Evolutionary conservation across 1,140 invertebrate species (phyloP).

Genomic region (Eupristina koningsbergeri): DNA sequence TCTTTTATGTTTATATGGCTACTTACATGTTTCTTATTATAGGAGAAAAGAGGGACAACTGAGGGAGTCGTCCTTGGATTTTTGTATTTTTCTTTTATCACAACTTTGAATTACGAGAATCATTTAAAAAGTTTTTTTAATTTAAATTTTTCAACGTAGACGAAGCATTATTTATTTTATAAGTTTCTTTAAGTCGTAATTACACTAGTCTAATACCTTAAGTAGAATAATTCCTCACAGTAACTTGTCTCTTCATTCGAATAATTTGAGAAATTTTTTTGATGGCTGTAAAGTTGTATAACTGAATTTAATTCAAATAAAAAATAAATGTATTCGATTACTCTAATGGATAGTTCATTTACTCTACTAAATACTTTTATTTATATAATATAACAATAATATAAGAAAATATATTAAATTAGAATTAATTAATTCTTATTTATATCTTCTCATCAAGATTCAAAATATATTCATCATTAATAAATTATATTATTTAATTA

Average conservation of each 20-base stretch:
- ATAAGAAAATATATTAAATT: no score
- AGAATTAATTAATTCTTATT: no score
- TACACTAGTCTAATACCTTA: neutral
- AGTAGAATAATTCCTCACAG: neutral
- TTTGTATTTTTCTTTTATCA: neutral
- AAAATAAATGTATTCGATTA: no score
- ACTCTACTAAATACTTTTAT: no score
- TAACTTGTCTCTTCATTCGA: neutral
- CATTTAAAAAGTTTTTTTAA: neutral
- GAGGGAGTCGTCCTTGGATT: conserved; percentile 35
- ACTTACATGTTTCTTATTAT: conserved; percentile 40
- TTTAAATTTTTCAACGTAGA: neutral
- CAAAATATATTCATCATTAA: no score
- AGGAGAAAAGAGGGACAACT: conserved; percentile 17
- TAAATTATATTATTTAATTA: no score
- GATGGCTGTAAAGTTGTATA: neutral
- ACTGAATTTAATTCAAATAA: neutral
- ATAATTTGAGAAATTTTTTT: neutral
- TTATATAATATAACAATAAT: no score
- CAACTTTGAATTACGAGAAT: neutral
- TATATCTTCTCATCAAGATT: no score
- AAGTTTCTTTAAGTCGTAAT: neutral
- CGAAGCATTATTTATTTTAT: neutral
- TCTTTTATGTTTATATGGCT: conserved; percentile 32
- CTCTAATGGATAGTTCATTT: no score